These are phyloP conservation scores for Drosophila conformis DNA, from an alignment of 2,888 invertebrate genomes.

Conservation along the genomic window DNA sequence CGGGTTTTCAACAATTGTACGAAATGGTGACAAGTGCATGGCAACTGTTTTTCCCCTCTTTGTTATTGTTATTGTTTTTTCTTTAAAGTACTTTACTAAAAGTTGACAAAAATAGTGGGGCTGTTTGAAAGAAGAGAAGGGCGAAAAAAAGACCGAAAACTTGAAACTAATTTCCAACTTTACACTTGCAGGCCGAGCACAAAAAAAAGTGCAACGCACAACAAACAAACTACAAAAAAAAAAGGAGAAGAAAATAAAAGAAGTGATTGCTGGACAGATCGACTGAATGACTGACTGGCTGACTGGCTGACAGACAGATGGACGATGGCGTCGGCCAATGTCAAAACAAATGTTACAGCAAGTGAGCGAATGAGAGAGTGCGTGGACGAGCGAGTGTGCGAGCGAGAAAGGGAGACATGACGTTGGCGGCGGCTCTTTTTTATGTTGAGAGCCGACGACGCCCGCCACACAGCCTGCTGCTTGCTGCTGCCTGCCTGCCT, in stretches of 20 bases:
- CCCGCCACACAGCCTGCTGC: conserved; percentile 48
- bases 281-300: conserved; percentile 28
- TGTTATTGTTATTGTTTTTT: conserved; percentile 10
- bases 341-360: conserved; percentile 64
- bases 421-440: conserved; percentile 51
- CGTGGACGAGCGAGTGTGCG: neutral
- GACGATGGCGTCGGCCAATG: conserved; percentile 42
- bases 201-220: conserved; percentile 45
- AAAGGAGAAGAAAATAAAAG: conserved; percentile 34
- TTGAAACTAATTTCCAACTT: conserved; percentile 78
- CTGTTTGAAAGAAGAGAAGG: neutral
- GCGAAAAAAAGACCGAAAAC: conserved; percentile 42
- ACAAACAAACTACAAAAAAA: conserved; percentile 39
- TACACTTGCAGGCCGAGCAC: conserved; percentile 47
- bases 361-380: conserved; percentile 5
- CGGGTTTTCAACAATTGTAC: conserved; percentile 19
- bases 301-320: conserved; percentile 32
- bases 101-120: conserved; percentile 39
- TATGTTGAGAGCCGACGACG: conserved; percentile 56
- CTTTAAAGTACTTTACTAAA: conserved; percentile 41
- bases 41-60: conserved; percentile 19
- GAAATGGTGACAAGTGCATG: conserved; percentile 49
- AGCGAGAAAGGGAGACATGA: neutral
- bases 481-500: conserved; percentile 49
- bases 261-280: conserved; percentile 51